These are phyloP conservation scores for Eristalinus sepulchralis DNA, from an alignment of 2,888 invertebrate genomes.

Conservation along the genomic window DNA sequence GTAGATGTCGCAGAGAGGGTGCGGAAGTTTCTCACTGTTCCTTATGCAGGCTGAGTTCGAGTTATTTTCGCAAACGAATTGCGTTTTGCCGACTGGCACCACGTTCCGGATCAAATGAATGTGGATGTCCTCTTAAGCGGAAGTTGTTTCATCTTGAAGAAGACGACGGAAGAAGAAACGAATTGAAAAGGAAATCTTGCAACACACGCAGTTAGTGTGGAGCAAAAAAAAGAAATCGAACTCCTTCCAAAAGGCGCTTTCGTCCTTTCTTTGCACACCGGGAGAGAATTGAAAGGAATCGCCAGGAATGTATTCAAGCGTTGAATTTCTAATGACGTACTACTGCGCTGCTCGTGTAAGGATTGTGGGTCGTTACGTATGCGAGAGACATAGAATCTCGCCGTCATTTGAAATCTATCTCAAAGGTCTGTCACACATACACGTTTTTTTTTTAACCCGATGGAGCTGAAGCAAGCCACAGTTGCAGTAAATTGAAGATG, in stretches of 20 bases:
- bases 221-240: slow-evolving; percentile 17
- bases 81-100: not conserved
- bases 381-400: not conserved
- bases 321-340: slow-evolving; percentile 42
- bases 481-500: not conserved
- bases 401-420: slow-evolving; percentile 14
- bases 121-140: slow-evolving; percentile 25
- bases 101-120: slow-evolving; percentile 3
- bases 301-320: slow-evolving; percentile 3
- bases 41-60: not conserved
- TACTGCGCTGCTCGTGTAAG: not conserved
- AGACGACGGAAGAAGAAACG: no score
- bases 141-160: slow-evolving; percentile 28
- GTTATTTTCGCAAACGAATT: not conserved
- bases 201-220: slow-evolving; percentile 19
- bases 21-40: not conserved
- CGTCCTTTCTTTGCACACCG: not conserved
- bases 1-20: slow-evolving; percentile 6
- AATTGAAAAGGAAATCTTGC: slow-evolving; percentile 18
- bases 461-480: not conserved
- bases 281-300: slow-evolving; percentile 4
- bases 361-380: not conserved
- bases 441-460: not conserved
- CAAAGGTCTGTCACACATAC: not conserved
- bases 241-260: not conserved